Conservation (phyloP, 2,113 vertebrate genomes). For the Chlamydotis undulata region DNA sequence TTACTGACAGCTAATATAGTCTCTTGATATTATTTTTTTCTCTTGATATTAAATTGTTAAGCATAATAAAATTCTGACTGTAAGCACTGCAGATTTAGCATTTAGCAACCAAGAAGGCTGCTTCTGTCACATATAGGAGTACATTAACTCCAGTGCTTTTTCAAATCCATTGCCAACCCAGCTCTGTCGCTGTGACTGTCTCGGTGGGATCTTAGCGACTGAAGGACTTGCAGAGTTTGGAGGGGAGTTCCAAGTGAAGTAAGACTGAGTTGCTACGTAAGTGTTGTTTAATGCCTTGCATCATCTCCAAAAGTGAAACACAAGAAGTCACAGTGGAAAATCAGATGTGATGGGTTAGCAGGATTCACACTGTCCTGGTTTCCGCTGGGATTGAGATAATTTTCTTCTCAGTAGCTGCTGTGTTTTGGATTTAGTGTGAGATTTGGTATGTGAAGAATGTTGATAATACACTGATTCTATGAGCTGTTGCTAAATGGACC, state of each 20-base stretch:
- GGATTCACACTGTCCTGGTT: neutral
- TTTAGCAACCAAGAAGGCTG: neutral
- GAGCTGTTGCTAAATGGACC: too few relatives aligned
- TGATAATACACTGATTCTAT: too few relatives aligned
- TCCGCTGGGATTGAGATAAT: too few relatives aligned
- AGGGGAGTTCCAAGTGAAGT: neutral
- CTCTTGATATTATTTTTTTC: neutral
- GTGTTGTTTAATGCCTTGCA: neutral
- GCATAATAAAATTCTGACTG: neutral
- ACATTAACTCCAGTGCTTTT: rapidly evolving
- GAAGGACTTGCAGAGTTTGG: neutral
- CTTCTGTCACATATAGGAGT: neutral
- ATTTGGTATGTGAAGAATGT: too few relatives aligned
- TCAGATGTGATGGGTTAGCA: neutral
- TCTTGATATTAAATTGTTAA: neutral
- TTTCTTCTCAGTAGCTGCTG: too few relatives aligned
- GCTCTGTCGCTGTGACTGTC: neutral
- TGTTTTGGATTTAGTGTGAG: too few relatives aligned
- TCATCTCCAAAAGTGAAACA: neutral
- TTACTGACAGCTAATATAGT: neutral
- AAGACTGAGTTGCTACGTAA: neutral
- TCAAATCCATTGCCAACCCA: neutral
- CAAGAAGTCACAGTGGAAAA: neutral
- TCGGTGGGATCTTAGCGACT: neutral
- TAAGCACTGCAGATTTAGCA: neutral